Evolutionary conservation across 2,797 vertebrate species (phyloP).

Genomic region (Pelobates cultripes): DNA sequence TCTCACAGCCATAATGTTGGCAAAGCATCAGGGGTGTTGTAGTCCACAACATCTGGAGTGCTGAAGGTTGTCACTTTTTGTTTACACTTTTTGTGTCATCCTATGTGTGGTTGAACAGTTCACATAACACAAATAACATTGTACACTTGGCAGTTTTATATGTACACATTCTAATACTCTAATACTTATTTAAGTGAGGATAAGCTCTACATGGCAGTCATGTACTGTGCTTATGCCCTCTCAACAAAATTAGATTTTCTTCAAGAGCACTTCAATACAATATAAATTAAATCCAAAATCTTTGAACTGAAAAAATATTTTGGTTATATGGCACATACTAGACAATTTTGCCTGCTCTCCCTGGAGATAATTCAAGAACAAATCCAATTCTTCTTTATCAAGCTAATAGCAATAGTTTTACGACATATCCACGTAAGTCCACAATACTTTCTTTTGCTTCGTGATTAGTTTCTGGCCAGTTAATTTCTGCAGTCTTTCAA

Average conservation of each 20-base stretch:
- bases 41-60: no score
- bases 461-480: constrained; percentile 80
- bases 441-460: constrained; percentile 53
- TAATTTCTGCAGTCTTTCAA: constrained; percentile 81
- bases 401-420: constrained; percentile 52
- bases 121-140: no score
- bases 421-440: constrained; percentile 36
- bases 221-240: not conserved
- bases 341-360: constrained; percentile 1
- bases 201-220: not conserved
- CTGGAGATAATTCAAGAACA: constrained; percentile 15
- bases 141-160: no score
- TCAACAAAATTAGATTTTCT: constrained; percentile 16
- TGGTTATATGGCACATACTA: not conserved
- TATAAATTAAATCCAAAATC: not conserved
- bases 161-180: not conserved
- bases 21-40: no score
- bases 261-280: constrained; percentile 7
- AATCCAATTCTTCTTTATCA: constrained; percentile 21
- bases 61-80: no score
- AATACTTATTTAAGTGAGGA: not conserved
- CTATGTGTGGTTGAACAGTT: no score
- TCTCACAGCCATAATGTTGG: no score
- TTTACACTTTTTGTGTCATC: no score
- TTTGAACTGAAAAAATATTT: constrained; percentile 1